Conservation (phyloP, 2,797 vertebrate species). For the Pagetopsis macropterus region DNA sequence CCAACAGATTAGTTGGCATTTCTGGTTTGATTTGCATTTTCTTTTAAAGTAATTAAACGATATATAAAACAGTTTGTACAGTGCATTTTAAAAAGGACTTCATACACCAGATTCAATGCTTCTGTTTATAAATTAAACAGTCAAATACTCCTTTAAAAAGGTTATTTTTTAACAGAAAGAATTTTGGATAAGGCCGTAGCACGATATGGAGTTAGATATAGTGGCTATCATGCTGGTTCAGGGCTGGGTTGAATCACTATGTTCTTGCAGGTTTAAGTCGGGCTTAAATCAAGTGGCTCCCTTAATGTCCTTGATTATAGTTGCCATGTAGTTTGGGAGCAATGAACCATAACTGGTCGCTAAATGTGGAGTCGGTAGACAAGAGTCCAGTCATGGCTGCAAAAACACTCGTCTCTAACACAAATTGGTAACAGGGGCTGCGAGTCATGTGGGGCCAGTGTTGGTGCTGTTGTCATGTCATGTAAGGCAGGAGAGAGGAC, state of each 20-base stretch:
- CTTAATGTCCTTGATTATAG: constrained; percentile 71
- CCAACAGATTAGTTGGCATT: constrained; percentile 13
- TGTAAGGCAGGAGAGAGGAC: constrained; percentile 15
- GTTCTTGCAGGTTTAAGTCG: constrained; percentile 57
- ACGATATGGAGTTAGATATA: constrained; percentile 51
- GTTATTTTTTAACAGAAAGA: constrained; percentile 31
- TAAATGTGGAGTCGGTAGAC: constrained; percentile 67
- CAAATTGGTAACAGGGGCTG: constrained; percentile 58
- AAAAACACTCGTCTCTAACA: constrained; percentile 54
- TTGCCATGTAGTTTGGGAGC: constrained; percentile 64
- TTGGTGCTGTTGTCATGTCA: constrained; percentile 34
- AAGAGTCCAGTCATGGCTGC: constrained; percentile 50
- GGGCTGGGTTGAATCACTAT: constrained; percentile 47
- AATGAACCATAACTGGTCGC: constrained; percentile 63
- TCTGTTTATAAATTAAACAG: constrained; percentile 61
- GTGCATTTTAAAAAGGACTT: constrained; percentile 68
- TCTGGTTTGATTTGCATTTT: constrained; percentile 31
- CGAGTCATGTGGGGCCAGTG: constrained; percentile 49
- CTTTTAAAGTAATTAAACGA: constrained; percentile 41
- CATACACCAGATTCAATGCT: constrained; percentile 52
- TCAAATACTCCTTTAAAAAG: constrained; percentile 49
- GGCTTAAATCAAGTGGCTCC: constrained; percentile 60
- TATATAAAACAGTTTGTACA: constrained; percentile 62
- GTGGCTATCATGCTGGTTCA: constrained; percentile 35
- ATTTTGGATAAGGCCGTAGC: constrained; percentile 42